Base-by-base conservation (phyloP, 2,797 vertebrate species). In the Sebastes vulpes region DNA sequence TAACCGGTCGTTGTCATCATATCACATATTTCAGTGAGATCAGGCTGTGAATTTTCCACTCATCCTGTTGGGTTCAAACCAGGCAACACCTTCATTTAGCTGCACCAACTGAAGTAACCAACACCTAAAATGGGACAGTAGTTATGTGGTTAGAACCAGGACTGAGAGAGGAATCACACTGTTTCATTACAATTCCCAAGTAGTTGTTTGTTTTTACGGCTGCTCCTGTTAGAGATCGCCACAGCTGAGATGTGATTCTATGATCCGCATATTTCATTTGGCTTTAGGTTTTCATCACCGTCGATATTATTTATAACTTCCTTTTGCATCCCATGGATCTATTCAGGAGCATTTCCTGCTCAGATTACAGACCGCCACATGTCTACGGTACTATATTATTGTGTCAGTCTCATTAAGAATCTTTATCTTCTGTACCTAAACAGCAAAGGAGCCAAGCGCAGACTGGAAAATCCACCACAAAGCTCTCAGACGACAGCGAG, bases 401-500 rank as follows among this genome's bases (percentile, higher is more conserved):
- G 35, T 85, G 78, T 71, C 82, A 73, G 25, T 79, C 71, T 93
- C 75, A 88, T 90, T 66, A 83, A 31, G 52, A 81, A 77, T 82
- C 63, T 84, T 88, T 94, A 61, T 94, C 66, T 90, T 83, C 65
- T 84, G 38, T 85, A 81, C 68, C 79, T 28, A 5, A 65, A 76
- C 91, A 95, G 94, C 91, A 94, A 75, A 94, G 82, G 83, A 94
- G 84, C 89, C 91, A 87, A 85, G 90, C 76, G 81, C 93, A 90
- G 89, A 92, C 58, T 38, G 95, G 85, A 84, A 93, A 93, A 87
- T 73, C 84, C 61, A 81, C 84, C 59, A 88, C 86, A 89, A 93
- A 92, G 94, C 90, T 77, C 65, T 83, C 94, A 71, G 93, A 89
- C 32, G 88, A 78, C 86, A 92, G 83, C 32, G 66, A 90, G 83